Evolutionary conservation across 2,113 vertebrate genomes (phyloP).

Genomic region (Anthoscopus minutus): DNA sequence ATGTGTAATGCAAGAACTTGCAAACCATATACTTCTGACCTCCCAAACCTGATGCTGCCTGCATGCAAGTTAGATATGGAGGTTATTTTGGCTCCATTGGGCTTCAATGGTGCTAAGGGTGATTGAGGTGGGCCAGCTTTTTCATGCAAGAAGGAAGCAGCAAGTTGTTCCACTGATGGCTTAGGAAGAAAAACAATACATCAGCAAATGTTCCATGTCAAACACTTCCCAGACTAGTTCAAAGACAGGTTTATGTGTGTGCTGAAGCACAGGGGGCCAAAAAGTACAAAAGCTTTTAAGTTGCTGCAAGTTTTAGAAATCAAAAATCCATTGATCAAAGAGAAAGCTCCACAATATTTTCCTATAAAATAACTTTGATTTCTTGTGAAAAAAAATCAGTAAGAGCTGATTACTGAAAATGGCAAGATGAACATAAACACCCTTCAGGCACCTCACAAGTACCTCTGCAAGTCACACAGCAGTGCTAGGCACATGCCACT

Average conservation of each 20-base stretch:
- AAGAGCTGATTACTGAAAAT: conserved; percentile 31
- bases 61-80: accelerated
- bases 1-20: neutral
- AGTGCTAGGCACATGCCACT: neutral
- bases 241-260: neutral
- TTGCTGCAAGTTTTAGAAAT: neutral
- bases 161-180: neutral
- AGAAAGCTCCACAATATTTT: neutral
- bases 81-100: neutral
- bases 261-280: neutral
- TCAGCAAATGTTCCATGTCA: neutral
- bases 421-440: neutral
- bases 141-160: neutral
- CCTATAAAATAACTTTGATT: conserved; percentile 1
- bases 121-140: neutral
- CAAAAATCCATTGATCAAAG: neutral
- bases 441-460: conserved; percentile 7
- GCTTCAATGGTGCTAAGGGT: neutral
- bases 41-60: neutral
- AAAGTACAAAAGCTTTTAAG: neutral
- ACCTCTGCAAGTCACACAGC: neutral
- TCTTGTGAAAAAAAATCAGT: conserved; percentile 9
- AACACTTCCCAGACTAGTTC: neutral
- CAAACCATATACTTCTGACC: neutral
- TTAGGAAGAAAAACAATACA: neutral